Conservation (phyloP, 2,113 vertebrate species). For the Hyaena hyaena region DNA sequence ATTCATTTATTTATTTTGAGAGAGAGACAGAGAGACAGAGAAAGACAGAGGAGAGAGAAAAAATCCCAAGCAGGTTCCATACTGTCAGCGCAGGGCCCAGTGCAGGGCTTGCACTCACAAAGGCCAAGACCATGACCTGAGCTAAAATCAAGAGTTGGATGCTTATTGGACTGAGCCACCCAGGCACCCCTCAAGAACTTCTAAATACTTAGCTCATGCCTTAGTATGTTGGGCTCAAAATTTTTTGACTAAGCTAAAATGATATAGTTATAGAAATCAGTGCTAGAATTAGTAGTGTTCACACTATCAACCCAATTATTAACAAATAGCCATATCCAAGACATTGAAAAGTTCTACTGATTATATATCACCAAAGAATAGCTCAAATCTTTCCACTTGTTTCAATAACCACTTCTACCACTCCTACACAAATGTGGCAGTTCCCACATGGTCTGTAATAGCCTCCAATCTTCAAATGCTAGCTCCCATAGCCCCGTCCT, state of each 20-base stretch:
- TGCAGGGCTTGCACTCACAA: too few species aligned
- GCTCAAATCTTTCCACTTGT: not conserved
- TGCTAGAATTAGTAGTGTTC: not conserved
- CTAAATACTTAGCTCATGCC: not conserved
- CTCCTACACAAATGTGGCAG: not conserved
- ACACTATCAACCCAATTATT: not conserved
- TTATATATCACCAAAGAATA: not conserved
- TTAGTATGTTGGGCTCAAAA: not conserved
- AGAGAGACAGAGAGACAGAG: too few species aligned
- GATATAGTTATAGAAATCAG: not conserved
- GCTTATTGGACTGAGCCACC: too few species aligned
- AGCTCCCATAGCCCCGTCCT: not conserved
- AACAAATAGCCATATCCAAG: not conserved
- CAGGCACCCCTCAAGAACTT: too few species aligned
- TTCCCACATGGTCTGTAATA: not conserved
- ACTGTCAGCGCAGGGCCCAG: too few species aligned
- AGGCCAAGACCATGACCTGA: too few species aligned
- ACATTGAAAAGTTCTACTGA: not conserved
- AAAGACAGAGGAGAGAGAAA: too few species aligned
- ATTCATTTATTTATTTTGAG: too few species aligned
- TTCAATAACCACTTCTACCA: not conserved
- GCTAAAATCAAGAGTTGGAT: too few species aligned
- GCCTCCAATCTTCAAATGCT: too few species aligned
- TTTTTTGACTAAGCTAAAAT: not conserved
- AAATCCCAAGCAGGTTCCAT: too few species aligned